Evolutionary conservation across 2,113 vertebrate genomes (phyloP).

Genomic region (Tychaedon coryphoeus): DNA sequence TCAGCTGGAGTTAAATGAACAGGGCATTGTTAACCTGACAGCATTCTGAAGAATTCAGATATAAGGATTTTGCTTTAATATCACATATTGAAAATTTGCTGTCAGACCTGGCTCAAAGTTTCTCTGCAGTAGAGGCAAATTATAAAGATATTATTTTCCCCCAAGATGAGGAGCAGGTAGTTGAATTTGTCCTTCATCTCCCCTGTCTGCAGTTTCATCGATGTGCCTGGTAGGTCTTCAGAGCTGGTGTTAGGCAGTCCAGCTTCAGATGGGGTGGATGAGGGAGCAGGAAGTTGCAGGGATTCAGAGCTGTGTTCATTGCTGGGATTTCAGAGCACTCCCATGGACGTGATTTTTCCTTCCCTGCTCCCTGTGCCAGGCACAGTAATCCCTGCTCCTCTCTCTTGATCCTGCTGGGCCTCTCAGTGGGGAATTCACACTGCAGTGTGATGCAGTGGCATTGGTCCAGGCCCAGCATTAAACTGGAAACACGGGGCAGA

Average conservation of each 20-base stretch:
- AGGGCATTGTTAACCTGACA: neutral
- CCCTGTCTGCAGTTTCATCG: neutral
- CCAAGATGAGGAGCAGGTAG: neutral
- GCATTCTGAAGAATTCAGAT: neutral
- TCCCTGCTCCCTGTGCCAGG: neutral
- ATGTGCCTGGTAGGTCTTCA: neutral
- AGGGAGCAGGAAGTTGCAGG: neutral
- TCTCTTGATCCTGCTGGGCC: neutral
- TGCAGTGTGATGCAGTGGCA: neutral
- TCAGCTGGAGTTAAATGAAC: neutral
- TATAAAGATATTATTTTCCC: neutral
- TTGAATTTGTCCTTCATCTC: neutral
- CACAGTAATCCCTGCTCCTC: neutral
- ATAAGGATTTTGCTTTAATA: neutral
- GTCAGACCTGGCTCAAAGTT: neutral
- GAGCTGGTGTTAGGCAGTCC: neutral
- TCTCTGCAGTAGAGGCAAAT: neutral
- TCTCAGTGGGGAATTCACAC: neutral
- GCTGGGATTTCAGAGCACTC: neutral
- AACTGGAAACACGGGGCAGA: neutral
- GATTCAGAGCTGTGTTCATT: neutral
- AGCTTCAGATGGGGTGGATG: neutral
- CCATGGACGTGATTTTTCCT: neutral
- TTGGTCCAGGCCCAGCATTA: neutral
- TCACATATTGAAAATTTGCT: neutral